Evolutionary conservation across 1,140 invertebrate genomes (phyloP).

Genomic region (Pseudomyrmex sp.): DNA sequence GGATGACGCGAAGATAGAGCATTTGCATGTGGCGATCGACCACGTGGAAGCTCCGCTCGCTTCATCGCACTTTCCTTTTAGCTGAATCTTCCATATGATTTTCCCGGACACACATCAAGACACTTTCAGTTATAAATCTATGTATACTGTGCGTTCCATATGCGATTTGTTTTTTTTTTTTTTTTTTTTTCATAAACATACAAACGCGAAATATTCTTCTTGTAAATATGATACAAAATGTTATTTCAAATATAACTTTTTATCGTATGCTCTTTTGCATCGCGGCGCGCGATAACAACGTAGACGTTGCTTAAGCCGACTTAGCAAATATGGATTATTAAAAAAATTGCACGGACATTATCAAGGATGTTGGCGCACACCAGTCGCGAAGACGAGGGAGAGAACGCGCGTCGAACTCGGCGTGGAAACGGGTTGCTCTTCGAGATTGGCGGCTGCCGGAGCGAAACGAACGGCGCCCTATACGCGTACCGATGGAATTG

Average conservation of each 20-base stretch:
- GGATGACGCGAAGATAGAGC: conserved; percentile 73
- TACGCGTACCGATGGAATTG: conserved; percentile 75
- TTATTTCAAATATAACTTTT: too few species aligned
- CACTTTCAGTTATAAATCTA: conserved; percentile 14
- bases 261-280: neutral
- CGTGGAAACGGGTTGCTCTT: conserved; percentile 77
- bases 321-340: conserved; percentile 83
- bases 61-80: conserved; percentile 77
- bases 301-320: conserved; percentile 79
- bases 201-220: neutral
- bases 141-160: too few species aligned
- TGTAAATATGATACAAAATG: neutral
- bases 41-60: conserved; percentile 76
- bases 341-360: conserved; percentile 77
- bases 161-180: neutral
- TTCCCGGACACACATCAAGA: conserved; percentile 17
- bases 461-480: conserved; percentile 44
- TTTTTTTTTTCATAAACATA: too few species aligned
- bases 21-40: conserved; percentile 84
- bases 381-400: conserved; percentile 33
- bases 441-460: conserved; percentile 70
- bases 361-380: conserved; percentile 24
- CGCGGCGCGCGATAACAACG: conserved; percentile 74
- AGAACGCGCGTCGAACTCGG: conserved; percentile 51
- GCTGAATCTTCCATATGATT: conserved; percentile 35